These are phyloP conservation scores for Lepus americanus DNA, from an alignment of 2,113 vertebrate genomes.

Conservation along the genomic window DNA sequence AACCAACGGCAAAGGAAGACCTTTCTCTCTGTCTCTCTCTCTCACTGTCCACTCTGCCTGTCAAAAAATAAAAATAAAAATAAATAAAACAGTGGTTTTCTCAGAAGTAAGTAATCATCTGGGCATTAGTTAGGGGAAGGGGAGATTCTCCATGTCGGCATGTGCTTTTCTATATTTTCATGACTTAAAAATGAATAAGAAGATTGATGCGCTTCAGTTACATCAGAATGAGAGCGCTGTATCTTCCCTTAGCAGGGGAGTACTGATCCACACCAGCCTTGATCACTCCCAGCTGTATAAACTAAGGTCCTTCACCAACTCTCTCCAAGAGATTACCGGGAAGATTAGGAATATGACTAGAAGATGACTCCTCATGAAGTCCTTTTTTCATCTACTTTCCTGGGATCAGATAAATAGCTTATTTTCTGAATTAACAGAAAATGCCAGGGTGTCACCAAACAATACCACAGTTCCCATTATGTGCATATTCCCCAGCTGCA, in stretches of 20 bases:
- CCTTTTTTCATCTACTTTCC: not conserved
- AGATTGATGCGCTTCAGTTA: not conserved
- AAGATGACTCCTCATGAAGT: not conserved
- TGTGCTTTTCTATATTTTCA: not conserved
- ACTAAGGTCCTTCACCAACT: not conserved
- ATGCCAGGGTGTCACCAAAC: not conserved
- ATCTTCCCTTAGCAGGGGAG: not conserved
- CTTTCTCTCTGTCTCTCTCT: too few species aligned
- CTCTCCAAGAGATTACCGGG: not conserved
- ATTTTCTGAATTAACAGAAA: constrained; percentile 15
- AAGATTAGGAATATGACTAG: not conserved
- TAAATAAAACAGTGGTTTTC: not conserved
- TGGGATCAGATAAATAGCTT: not conserved
- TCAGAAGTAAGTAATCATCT: not conserved
- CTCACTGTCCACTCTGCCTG: too few species aligned
- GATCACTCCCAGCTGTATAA: not conserved
- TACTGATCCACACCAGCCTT: not conserved
- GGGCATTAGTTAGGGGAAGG: not conserved
- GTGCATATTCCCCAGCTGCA: not conserved
- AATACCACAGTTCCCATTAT: not conserved
- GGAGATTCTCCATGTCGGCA: not conserved
- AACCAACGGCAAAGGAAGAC: too few species aligned
- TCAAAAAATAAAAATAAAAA: too few species aligned
- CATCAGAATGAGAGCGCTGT: not conserved
- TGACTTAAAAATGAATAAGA: not conserved